Percentiles rank a stretch among this genome's conserved stretches.
These are phyloP conservation scores for Cyclopterus lumpus DNA, from an alignment of 2,797 vertebrate genomes.

Conservation along the genomic window DNA sequence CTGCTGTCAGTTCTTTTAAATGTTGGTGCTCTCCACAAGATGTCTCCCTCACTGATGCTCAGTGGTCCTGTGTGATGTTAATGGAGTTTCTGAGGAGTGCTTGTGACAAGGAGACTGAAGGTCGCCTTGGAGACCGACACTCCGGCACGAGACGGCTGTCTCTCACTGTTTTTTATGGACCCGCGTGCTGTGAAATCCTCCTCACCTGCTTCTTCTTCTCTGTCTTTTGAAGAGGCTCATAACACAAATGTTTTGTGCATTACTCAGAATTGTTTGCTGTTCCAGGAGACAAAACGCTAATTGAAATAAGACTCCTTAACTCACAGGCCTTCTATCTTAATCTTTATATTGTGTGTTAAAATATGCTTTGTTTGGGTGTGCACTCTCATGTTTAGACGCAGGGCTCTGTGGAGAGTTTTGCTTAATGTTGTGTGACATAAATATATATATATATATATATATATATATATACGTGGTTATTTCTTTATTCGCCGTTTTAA, in stretches of 20 bases:
- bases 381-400: background rate
- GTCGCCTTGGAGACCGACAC: conserved; percentile 57
- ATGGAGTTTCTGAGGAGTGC: conserved; percentile 65
- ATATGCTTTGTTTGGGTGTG: background rate
- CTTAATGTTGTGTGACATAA: background rate
- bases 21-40: conserved; percentile 69
- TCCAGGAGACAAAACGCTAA: background rate
- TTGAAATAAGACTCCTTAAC: background rate
- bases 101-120: conserved; percentile 78
- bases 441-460: too few relatives aligned
- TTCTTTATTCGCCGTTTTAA: background rate
- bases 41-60: conserved; percentile 70
- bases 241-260: background rate
- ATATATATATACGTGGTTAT: background rate
- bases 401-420: background rate
- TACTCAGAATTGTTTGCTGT: background rate
- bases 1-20: conserved; percentile 46
- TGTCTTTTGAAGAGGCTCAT: conserved; percentile 17
- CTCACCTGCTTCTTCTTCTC: conserved; percentile 19
- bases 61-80: conserved; percentile 60
- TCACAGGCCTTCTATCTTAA: background rate
- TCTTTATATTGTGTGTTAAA: background rate
- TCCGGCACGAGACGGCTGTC: conserved; percentile 43
- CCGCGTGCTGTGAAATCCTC: conserved; percentile 12
- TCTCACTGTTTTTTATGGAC: conserved; percentile 16